Evolutionary conservation across 2,888 invertebrate species (phyloP).

Genomic region (Steinernema hermaphroditum): DNA sequence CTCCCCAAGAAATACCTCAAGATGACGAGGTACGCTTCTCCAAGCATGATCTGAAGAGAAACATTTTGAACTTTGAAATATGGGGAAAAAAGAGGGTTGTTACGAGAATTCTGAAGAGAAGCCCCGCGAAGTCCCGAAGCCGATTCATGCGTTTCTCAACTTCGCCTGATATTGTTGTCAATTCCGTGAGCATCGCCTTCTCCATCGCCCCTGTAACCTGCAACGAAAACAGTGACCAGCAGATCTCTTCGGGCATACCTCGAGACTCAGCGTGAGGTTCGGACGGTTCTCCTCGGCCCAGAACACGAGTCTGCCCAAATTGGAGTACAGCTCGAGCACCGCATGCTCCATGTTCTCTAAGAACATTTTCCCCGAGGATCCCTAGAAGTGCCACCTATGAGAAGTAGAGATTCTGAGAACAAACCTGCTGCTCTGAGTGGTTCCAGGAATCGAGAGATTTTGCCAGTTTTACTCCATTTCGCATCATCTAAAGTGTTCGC

Average conservation of each 20-base stretch:
- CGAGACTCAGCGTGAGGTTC: background rate
- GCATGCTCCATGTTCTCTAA: background rate
- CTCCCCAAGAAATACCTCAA: background rate
- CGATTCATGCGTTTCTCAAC: background rate
- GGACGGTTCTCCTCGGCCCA: background rate
- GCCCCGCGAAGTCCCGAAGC: background rate
- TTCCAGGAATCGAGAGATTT: slow-evolving; percentile 13
- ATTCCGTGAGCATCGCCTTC: background rate
- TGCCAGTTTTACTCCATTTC: background rate
- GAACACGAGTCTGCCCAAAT: background rate
- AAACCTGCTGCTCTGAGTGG: slow-evolving; percentile 1
- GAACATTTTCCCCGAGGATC: background rate
- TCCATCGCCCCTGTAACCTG: background rate
- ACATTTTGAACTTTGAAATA: background rate
- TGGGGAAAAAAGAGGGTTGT: background rate
- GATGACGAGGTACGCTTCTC: background rate
- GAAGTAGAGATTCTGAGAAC: background rate
- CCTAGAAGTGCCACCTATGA: background rate
- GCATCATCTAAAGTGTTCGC: background rate
- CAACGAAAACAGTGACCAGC: too few species aligned
- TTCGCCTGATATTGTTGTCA: background rate
- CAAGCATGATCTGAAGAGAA: background rate
- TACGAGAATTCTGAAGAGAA: background rate
- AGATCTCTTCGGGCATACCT: too few species aligned
- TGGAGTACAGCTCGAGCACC: background rate